Evolutionary conservation across 2,797 vertebrate species (phyloP).

Genomic region (Triplophysa bombifrons): DNA sequence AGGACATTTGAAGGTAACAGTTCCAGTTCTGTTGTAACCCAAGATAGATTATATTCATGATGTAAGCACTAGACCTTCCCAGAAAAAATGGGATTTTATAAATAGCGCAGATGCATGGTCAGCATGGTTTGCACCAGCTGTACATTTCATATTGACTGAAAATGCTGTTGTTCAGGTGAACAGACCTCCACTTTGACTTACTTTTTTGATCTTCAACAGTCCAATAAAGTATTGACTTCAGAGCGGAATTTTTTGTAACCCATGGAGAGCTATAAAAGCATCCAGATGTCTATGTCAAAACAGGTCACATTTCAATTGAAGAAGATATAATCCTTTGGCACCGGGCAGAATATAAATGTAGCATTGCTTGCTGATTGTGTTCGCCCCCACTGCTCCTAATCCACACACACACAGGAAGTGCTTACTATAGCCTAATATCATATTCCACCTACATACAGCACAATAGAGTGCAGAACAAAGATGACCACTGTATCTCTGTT

Average conservation of each 20-base stretch:
- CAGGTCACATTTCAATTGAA: background rate
- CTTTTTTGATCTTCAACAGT: background rate
- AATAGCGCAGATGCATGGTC: conserved; percentile 47
- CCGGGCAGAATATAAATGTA: background rate
- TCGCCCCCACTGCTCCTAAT: background rate
- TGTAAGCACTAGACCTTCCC: conserved; percentile 29
- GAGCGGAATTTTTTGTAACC: background rate
- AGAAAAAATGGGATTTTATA: conserved; percentile 42
- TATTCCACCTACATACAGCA: conserved; percentile 7
- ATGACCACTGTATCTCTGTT: background rate
- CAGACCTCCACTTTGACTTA: background rate
- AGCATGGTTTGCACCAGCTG: conserved; percentile 26
- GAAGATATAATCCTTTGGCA: background rate
- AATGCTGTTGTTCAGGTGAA: conserved; percentile 7
- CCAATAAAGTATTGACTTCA: conserved; percentile 1
- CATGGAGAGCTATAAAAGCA: background rate
- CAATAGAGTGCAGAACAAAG: background rate
- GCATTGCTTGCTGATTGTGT: background rate
- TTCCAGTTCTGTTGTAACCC: conserved; percentile 19
- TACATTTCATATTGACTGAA: conserved; percentile 14
- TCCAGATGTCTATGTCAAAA: background rate
- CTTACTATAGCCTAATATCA: conserved; percentile 34
- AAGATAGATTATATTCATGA: conserved; percentile 35
- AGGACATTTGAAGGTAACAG: conserved; percentile 46
- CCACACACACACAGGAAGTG: conserved; percentile 9